Base-by-base conservation (phyloP, 2,888 invertebrate species). In the Geophilus truncorum region DNA sequence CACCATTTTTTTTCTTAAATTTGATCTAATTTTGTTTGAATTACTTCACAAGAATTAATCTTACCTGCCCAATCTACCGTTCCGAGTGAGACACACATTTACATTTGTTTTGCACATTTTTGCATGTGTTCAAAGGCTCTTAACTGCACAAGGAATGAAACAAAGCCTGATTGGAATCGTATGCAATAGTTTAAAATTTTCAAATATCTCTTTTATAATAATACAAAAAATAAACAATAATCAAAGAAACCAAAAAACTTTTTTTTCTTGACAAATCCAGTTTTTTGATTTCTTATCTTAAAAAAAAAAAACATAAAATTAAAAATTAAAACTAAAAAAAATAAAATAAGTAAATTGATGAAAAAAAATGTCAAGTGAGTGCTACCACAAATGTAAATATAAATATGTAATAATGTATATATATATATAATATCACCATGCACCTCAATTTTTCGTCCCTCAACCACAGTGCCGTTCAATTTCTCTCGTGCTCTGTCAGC, bases 361-460 rank as follows among this genome's bases (percentile, higher is more conserved):
- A 36, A 34, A 77, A 77, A 77, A 77, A 77, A 77, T 70, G 70
- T 70, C 23, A 70, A 80, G 82, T 83, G 83, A 83, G 83, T 86
- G 86, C 85, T 85, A 86, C 85, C 85, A 86, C 86, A 80, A 80
- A 78, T 81, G 79, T 81, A 82, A 81, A 70, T 70, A 70, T 70
- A 70, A 28, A 70, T 70, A 70, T 70, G 15, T 3, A 80, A 79
- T 78, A 81, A 81, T 81, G 32, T 32, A 32, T 32, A 51, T 51
- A 1, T 18, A 51, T 51, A 51, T 70, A n/a, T n/a, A n/a, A n/a
- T n/a, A 85, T 84, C 84, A 83, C 83, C 85, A 85, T 85, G 85
- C 87, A 98, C 98, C 97, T 98, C 99, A 93, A 99, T 98, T 93
- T 98, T 99, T 92, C 99, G 94, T 93, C 98, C 98, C 94, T 99